Base-by-base conservation (phyloP, 2,888 invertebrate species). In the Troglohyphantes excavatus region DNA sequence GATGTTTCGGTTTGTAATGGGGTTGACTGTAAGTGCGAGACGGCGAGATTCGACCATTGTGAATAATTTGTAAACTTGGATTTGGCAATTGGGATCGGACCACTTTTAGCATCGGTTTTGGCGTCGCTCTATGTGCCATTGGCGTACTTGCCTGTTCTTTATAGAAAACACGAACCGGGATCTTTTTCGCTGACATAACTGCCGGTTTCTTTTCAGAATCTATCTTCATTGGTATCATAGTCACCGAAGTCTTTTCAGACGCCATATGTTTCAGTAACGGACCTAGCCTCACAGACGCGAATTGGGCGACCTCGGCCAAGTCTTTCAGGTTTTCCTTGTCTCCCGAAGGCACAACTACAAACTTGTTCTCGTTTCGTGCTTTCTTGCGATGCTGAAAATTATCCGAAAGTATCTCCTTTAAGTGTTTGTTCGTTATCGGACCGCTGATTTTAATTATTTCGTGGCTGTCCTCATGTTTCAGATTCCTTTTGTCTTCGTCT, bases 391-490 rank as follows among this genome's bases (percentile, higher is more conserved):
- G 27, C 0, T 70, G 70, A 53, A 72, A 83, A 11, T 72, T 65
- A 33, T 84, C 73, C n/a, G 85, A 67, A 85, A 90, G 78, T 63
- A 90, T 90, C 43, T 85, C 76, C 43, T 85, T 73, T 3, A 89
- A 29, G 26, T 82, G 88, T 0, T 65, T 33, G 21, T 90, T 72
- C 27, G 84, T 90, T 9, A 84, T 73, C 2, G 78, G 90, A 2
- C 84, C 84, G 65, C 78, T 72, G 11, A 90, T 84, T 78, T 79
- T 90, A n/a, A 90, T 90, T n/a, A 90, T 78, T 72, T 90, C 84
- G n/a, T 84, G 90, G 46, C 84, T 84, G 17, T 29, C 23, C 0
- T 68, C 73, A 26, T 67, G n/a, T 76, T 89, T 82, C 2, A 53
- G 7, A 2, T 84, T 75, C 2, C 61, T 72, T 33, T 76, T 61